Evolutionary conservation across 2,113 vertebrate species (phyloP), one percentile per base, ranked within the genome.

Genomic region (Hiodon alosoides): DNA sequence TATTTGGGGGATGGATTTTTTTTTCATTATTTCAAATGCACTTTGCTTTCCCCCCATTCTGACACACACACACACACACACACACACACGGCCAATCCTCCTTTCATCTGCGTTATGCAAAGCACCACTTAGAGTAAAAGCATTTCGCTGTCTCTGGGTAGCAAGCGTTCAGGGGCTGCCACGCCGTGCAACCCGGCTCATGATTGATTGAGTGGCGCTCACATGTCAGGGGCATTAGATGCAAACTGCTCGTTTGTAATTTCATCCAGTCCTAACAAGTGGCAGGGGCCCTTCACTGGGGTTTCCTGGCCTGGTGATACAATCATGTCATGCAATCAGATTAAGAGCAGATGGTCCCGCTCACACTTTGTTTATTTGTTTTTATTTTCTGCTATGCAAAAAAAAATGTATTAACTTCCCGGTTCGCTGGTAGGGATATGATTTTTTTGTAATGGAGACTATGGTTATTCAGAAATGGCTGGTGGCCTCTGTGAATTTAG

Each of bases 171-270:
- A 53, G 50, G 31, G 71, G 9, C 52, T 59, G 51, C 71, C 55
- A 79, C 76, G 80, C 67, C 5, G 16, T 73, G 66, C 17, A 61
- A 76, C 76, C 71, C 61, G 14, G 80, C 78, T 77, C 74, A 79
- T 85, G 88, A 88, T 86, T 86, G 88, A 89, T 89, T 83, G 86
- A 88, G 81, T 83, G 86, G 80, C 79, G 52, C 75, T 83, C 73
- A 9, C 81, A 82, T 78, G 81, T 81, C 82, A 80, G 78, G 57
- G 67, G 86, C 84, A 83, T 88, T 79, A 84, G 83, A 88, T 88
- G 87, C 86, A 86, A 87, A 86, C 84, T 80, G 83, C 80, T 87
- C 86, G 85, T 89, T 87, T 88, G 87, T 89, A 73, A 85, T 85
- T 82, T 80, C 74, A 81, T 82, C 79, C 85, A 79, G 80, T 68